Conservation (phyloP, 1,140 invertebrate genomes). For the Onthophagus taurus region DNA sequence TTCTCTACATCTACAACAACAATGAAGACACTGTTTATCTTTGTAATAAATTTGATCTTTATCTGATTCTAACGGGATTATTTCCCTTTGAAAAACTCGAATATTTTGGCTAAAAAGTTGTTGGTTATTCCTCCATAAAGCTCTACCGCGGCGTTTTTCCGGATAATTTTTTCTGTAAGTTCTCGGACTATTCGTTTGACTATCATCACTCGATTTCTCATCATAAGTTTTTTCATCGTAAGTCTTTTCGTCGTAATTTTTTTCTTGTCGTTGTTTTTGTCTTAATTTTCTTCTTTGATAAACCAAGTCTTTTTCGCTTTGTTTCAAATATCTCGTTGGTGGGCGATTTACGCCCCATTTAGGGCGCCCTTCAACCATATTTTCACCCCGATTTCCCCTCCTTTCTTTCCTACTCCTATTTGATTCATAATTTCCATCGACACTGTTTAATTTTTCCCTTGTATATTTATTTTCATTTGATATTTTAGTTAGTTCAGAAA, state of each 20-base stretch:
- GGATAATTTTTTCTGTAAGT: slow-evolving; percentile 28
- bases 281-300: slow-evolving; percentile 56
- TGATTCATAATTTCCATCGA: slow-evolving; percentile 29
- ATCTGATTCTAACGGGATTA: slow-evolving; percentile 32
- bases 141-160: slow-evolving; percentile 26
- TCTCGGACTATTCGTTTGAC: slow-evolving; percentile 42
- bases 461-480: slow-evolving; percentile 25
- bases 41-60: slow-evolving; percentile 32
- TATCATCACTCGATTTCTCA: slow-evolving; percentile 49
- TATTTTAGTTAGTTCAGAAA: slow-evolving; percentile 10
- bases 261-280: slow-evolving; percentile 43
- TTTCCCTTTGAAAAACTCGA: slow-evolving; percentile 34
- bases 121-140: slow-evolving; percentile 31
- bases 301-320: slow-evolving; percentile 66
- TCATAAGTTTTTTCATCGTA: slow-evolving; percentile 40
- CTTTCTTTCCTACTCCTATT: slow-evolving; percentile 41
- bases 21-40: slow-evolving; percentile 17
- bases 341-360: slow-evolving; percentile 61
- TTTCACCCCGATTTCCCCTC: slow-evolving; percentile 40
- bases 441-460: slow-evolving; percentile 30
- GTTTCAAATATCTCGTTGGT: slow-evolving; percentile 61
- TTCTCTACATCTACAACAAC: slow-evolving; percentile 31
- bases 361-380: slow-evolving; percentile 48
- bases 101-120: slow-evolving; percentile 27
- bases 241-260: slow-evolving; percentile 31